Evolutionary conservation across 1,140 invertebrate species (phyloP), one percentile per base, ranked within the genome.

Genomic region (Drosophila tani): DNA sequence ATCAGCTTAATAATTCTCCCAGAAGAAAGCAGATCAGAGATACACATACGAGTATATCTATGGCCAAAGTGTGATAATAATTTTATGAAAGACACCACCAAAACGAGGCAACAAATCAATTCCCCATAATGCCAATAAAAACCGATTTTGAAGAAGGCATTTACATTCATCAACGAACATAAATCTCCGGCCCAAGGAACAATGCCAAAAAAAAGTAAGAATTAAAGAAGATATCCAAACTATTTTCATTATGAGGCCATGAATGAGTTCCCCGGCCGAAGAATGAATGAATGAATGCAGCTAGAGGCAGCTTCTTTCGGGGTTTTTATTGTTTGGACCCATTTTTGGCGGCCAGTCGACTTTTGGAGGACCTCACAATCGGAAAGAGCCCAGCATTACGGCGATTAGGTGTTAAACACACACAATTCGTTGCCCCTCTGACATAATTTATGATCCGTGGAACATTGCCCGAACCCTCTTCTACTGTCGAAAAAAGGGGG

Each of bases 51-150:
- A 24, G 21, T 24, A 38, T 38, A 38, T 14, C 11, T 14, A 75
- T 77, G 76, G 75, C 75, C 74, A 81, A 90, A 88, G 90, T 91
- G 88, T 86, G 90, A 91, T 91, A 91, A 91, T 91, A 91, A 91
- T 91, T 91, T 91, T 82, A 71, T 84, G 80, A 91, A 91, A 82
- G 75, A 87, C 56, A 49, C 66, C 69, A 75, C 53, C 53, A 35
- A 56, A 56, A 71, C 68, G 43, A 76, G 68, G 84, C 67, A 90
- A 87, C 84, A 87, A 87, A 87, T 87, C 85, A 87, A 77, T 74
- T 57, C 65, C 76, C 69, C 60, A 87, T 88, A 87, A 87, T 75
- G 47, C 77, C 78, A 83, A 90, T 87, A 87, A 87, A 87, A 87
- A 88, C 87, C 83, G 81, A 88, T 87, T 57, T 87, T 87, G 68